Percentiles rank a stretch among this genome's conserved stretches.
These are phyloP conservation scores for Solenopsis invicta DNA, from an alignment of 1,140 invertebrate species.

Conservation along the genomic window DNA sequence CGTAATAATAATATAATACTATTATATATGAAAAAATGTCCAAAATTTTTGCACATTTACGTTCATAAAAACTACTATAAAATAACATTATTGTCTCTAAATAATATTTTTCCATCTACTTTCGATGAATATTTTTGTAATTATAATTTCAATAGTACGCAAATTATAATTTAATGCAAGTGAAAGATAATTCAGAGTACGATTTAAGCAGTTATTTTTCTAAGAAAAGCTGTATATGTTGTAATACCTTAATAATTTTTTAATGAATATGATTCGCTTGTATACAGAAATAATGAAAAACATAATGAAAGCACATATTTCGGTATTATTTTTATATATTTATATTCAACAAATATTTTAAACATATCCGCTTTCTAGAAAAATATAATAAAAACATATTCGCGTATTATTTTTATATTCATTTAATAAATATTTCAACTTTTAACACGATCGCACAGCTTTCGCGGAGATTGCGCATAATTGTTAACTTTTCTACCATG, in stretches of 20 bases:
- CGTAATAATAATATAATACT: conserved; percentile 15
- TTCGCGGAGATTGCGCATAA: background rate
- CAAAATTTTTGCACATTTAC: background rate
- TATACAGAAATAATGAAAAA: background rate
- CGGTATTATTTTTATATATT: background rate
- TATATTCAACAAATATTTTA: background rate
- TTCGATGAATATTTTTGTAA: background rate
- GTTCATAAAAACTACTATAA: background rate
- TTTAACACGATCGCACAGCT: background rate
- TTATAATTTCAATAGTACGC: background rate
- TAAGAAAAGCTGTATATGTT: background rate
- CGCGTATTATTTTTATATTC: background rate
- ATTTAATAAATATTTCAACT: background rate
- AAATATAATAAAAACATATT: background rate
- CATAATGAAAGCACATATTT: background rate
- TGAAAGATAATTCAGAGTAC: background rate
- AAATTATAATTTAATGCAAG: conserved; percentile 8
- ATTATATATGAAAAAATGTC: background rate
- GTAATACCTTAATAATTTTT: background rate
- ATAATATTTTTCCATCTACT: background rate
- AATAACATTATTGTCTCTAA: background rate
- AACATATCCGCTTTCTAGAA: background rate
- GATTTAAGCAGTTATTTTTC: background rate
- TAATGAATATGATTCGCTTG: background rate
- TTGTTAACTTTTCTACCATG: background rate